phyloP scores from a whole-genome alignment of 2,797 vertebrate species.

The Champsocephalus gunnari region DNA sequence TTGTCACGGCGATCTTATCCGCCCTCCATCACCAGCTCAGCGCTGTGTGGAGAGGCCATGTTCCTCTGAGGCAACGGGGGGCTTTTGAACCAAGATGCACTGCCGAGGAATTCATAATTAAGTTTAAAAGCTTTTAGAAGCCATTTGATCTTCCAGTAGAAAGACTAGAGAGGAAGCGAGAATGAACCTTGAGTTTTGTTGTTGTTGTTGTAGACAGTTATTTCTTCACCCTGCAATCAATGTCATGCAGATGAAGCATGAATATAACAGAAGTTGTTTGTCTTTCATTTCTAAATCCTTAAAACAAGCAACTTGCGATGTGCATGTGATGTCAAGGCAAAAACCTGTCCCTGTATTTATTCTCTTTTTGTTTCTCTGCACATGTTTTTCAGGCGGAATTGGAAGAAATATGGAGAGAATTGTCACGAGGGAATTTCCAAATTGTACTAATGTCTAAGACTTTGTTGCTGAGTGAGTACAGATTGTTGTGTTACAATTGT shows the following conservation, averaged over 20 bases:
- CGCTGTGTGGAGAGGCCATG: slow-evolving; percentile 18
- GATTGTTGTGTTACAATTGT: slow-evolving; percentile 69
- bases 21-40: slow-evolving; percentile 34
- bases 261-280: slow-evolving; percentile 6
- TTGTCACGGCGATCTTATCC: slow-evolving; percentile 59
- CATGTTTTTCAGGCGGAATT: slow-evolving; percentile 86
- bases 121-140: slow-evolving; percentile 29
- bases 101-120: slow-evolving; percentile 44
- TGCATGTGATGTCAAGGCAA: slow-evolving; percentile 32
- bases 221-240: slow-evolving; percentile 9
- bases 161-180: slow-evolving; percentile 18
- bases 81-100: slow-evolving; percentile 41
- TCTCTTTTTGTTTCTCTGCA: slow-evolving; percentile 43
- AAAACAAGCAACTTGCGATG: slow-evolving; percentile 3
- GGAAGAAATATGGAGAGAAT: slow-evolving; percentile 90
- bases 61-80: slow-evolving; percentile 35
- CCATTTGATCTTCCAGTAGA: slow-evolving; percentile 38
- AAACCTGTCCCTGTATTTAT: slow-evolving; percentile 28
- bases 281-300: slow-evolving; percentile 1
- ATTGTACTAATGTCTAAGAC: slow-evolving; percentile 96
- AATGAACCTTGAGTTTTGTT: slow-evolving; percentile 21
- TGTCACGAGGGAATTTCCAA: slow-evolving; percentile 96
- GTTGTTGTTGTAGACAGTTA: slow-evolving; percentile 20
- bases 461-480: slow-evolving; percentile 70
- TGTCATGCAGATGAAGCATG: slow-evolving; percentile 24